These are phyloP conservation scores for Jordanella pulchra DNA, from an alignment of 2,797 vertebrate genomes.

Conservation along the genomic window DNA sequence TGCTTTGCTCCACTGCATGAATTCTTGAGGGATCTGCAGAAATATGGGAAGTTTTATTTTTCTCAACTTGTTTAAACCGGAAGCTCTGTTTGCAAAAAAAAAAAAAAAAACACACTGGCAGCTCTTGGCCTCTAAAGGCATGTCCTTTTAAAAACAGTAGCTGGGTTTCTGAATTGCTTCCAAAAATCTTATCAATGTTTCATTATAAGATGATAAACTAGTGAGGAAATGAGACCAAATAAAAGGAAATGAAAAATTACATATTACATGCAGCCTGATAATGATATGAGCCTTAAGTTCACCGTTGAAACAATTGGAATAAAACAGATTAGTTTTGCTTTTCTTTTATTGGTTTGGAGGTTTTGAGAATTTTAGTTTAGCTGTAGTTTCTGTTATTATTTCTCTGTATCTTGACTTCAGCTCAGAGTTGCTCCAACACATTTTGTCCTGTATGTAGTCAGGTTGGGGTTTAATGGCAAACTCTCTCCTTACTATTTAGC, in stretches of 20 bases:
- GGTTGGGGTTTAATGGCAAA: neutral
- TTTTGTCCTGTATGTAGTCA: neutral
- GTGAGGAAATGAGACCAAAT: too few relatives aligned
- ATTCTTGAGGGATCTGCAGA: slow-evolving; percentile 22
- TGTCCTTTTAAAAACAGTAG: too few relatives aligned
- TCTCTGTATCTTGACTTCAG: neutral
- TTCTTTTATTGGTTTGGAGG: too few relatives aligned
- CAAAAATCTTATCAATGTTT: neutral
- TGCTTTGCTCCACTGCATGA: slow-evolving; percentile 63
- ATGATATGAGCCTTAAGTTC: too few relatives aligned
- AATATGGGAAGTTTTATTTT: neutral
- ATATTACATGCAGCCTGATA: too few relatives aligned
- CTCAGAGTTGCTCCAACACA: neutral
- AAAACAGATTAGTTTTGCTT: too few relatives aligned
- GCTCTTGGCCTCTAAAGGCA: neutral
- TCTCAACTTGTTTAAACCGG: neutral
- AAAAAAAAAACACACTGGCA: too few relatives aligned
- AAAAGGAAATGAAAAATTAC: too few relatives aligned
- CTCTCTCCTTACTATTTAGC: neutral
- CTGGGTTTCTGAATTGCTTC: neutral
- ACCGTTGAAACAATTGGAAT: too few relatives aligned
- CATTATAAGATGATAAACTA: neutral
- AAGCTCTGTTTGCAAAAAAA: neutral
- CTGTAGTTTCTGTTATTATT: too few relatives aligned
- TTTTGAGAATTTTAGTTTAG: too few relatives aligned